Percentiles rank a stretch among this genome's conserved stretches.
Evolutionary conservation across 2,113 vertebrate species (phyloP).

Genomic region (Lepisosteus osseus): DNA sequence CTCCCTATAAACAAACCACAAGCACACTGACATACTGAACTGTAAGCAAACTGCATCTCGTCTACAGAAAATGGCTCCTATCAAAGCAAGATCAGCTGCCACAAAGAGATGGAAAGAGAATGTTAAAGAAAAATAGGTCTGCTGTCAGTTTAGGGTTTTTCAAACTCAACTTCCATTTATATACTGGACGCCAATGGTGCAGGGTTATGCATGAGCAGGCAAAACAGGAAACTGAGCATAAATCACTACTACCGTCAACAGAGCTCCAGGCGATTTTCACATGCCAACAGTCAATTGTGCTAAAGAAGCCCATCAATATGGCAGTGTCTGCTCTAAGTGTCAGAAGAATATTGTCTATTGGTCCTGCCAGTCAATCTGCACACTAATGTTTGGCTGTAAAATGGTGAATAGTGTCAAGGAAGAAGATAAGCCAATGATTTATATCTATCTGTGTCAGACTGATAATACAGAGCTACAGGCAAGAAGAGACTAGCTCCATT

Average conservation of each 20-base stretch:
- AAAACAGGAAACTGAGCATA: conserved; percentile 51
- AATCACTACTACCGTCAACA: conserved; percentile 45
- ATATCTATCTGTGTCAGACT: conserved; percentile 39
- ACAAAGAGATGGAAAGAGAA: no score
- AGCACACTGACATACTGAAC: no score
- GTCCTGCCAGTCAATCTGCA: not conserved
- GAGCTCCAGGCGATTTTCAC: conserved; percentile 27
- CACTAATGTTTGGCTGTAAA: conserved; percentile 36
- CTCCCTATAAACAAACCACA: no score
- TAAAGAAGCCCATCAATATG: not conserved
- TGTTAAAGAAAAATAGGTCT: no score
- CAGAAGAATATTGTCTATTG: no score
- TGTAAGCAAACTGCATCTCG: no score
- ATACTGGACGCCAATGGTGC: no score
- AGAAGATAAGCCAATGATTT: conserved; percentile 44
- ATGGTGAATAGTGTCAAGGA: conserved; percentile 30
- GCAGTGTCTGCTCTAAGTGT: not conserved
- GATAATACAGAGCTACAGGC: conserved; percentile 37
- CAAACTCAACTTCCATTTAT: no score
- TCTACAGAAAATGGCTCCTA: no score
- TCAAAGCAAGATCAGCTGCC: no score
- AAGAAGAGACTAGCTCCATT: not conserved
- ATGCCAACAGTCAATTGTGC: conserved; percentile 25
- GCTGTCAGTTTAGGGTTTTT: no score
- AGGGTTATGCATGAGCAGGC: conserved; percentile 30